These are phyloP conservation scores for Cotesia chilonis DNA, from an alignment of 1,140 invertebrate genomes.

Conservation along the genomic window DNA sequence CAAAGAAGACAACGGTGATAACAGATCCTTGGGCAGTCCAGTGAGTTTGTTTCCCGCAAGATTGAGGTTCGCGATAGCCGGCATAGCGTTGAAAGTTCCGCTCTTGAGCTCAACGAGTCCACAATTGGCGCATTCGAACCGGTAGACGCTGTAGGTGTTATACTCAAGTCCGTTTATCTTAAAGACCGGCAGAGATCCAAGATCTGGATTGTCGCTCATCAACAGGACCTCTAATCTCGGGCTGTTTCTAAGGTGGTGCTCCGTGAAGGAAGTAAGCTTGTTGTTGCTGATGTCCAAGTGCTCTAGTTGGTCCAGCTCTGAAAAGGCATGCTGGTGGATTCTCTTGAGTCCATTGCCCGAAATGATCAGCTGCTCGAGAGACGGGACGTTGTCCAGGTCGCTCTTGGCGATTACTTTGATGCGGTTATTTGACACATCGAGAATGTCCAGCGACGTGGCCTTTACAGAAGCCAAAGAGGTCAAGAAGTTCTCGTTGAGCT, in stretches of 20 bases:
- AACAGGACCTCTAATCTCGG: conserved; percentile 73
- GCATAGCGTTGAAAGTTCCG: conserved; percentile 73
- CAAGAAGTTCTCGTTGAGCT: conserved; percentile 49
- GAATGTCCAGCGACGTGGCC: conserved; percentile 67
- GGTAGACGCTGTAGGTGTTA: conserved; percentile 68
- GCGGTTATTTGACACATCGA: conserved; percentile 73
- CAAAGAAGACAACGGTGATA: conserved; percentile 67
- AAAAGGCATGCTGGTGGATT: conserved; percentile 74
- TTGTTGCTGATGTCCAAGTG: conserved; percentile 77
- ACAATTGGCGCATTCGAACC: conserved; percentile 75
- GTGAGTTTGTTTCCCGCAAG: conserved; percentile 68
- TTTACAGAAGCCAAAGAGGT: conserved; percentile 61
- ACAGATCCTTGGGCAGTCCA: conserved; percentile 56
- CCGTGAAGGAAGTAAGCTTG: conserved; percentile 70
- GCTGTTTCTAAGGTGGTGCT: conserved; percentile 73
- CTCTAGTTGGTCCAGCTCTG: conserved; percentile 69
- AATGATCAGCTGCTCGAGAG: conserved; percentile 71
- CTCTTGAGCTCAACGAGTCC: conserved; percentile 70
- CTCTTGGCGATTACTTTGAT: conserved; percentile 71
- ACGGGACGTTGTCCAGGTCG: conserved; percentile 71
- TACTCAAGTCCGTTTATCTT: conserved; percentile 50
- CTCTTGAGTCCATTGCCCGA: conserved; percentile 72
- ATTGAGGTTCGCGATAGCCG: conserved; percentile 71
- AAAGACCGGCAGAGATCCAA: conserved; percentile 70
- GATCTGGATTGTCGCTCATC: conserved; percentile 72